phyloP scores from a whole-genome alignment of 2,888 invertebrate genomes.

The Arrhopalites spinosus region DNA sequence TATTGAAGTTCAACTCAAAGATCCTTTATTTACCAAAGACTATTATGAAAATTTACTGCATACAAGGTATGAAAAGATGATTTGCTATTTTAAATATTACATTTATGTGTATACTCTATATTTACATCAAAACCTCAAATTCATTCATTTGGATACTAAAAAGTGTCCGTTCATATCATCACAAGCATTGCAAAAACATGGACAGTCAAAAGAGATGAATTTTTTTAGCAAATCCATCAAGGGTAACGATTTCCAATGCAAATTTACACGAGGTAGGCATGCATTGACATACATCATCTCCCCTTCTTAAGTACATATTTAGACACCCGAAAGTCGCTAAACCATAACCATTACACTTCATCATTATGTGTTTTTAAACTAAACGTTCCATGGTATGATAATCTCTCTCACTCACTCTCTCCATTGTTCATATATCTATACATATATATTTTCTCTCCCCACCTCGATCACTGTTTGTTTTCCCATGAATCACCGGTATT shows the following conservation, averaged over 20 bases:
- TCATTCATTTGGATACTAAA: not conserved
- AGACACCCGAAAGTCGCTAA: conserved; percentile 17
- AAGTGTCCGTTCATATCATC: not conserved
- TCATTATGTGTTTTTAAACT: conserved; percentile 4
- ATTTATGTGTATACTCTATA: no score
- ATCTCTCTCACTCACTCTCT: not conserved
- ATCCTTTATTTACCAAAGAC: no score
- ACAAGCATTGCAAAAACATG: not conserved
- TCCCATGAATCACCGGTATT: conserved; percentile 49
- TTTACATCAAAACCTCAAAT: not conserved
- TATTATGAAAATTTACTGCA: no score
- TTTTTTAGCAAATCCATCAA: conserved; percentile 4
- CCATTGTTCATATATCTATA: not conserved
- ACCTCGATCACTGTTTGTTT: conserved; percentile 43
- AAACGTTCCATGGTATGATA: conserved; percentile 18
- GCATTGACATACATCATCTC: conserved; percentile 8
- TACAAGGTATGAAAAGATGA: no score
- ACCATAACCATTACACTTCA: conserved; percentile 14
- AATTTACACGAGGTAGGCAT: conserved; percentile 15
- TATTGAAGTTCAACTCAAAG: no score
- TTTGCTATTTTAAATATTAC: no score
- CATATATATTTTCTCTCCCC: not conserved
- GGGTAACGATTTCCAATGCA: conserved; percentile 14
- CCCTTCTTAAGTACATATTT: conserved; percentile 27
- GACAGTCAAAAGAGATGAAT: conserved; percentile 8